Percentiles rank a stretch among this genome's conserved stretches.
Conservation (phyloP, 2,113 vertebrate species). For the Trematomus loennbergii region DNA sequence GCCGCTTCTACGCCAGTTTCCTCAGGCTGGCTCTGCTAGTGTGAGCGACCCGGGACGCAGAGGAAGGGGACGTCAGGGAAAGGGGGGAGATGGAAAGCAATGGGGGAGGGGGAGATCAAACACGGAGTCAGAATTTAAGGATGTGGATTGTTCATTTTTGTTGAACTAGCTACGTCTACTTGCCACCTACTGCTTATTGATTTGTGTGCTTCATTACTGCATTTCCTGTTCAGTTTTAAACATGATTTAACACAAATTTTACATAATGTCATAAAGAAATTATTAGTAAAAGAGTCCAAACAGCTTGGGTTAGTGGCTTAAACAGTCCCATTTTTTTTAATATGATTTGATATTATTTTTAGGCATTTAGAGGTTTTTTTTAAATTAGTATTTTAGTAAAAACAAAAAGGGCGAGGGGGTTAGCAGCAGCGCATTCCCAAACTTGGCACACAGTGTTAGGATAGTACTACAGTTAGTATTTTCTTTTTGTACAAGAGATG, state of each 20-base stretch:
- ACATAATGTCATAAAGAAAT: neutral
- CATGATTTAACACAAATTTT: conserved; percentile 20
- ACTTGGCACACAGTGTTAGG: conserved; percentile 60
- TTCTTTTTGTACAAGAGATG: conserved; percentile 23
- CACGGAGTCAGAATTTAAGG: conserved; percentile 79
- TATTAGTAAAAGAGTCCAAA: conserved; percentile 44
- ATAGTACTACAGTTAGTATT: conserved; percentile 42
- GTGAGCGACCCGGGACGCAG: conserved; percentile 19
- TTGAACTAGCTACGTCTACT: conserved; percentile 37
- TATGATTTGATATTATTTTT: conserved; percentile 22
- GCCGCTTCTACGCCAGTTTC: conserved; percentile 49
- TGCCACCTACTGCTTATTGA: conserved; percentile 18
- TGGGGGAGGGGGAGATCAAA: conserved; percentile 75
- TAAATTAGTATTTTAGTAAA: neutral
- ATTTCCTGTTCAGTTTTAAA: conserved; percentile 24
- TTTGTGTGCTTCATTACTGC: conserved; percentile 3
- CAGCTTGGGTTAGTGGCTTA: conserved; percentile 31
- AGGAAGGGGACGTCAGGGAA: conserved; percentile 45
- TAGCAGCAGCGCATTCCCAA: conserved; percentile 49
- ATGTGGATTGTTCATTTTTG: conserved; percentile 60
- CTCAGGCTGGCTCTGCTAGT: conserved; percentile 13
- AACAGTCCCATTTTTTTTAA: conserved; percentile 12
- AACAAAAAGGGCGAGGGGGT: conserved; percentile 24
- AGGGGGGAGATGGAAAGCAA: conserved; percentile 52
- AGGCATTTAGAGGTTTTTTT: conserved; percentile 1